Evolutionary conservation across 2,113 vertebrate species (phyloP).

Genomic region (Charina bottae): DNA sequence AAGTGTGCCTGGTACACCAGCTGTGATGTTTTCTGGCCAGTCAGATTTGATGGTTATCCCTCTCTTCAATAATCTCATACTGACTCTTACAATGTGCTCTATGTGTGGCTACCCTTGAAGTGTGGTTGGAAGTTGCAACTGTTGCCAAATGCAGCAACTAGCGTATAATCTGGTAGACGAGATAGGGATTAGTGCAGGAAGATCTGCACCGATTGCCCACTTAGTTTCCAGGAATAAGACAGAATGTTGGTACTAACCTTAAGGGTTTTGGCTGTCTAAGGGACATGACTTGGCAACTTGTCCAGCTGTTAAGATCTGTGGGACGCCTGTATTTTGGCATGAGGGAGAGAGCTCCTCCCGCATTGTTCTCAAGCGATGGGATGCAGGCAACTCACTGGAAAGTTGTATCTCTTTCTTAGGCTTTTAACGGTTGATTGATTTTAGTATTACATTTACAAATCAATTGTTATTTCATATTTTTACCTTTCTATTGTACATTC

Average conservation of each 20-base stretch:
- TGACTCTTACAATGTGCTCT: too few relatives aligned
- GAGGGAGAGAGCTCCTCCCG: not conserved
- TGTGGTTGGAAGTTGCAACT: not conserved
- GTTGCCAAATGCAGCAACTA: not conserved
- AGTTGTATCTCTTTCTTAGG: not conserved
- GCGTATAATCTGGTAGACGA: not conserved
- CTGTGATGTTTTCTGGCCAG: too few relatives aligned
- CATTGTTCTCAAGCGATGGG: too few relatives aligned
- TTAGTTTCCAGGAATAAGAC: not conserved
- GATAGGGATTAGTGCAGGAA: not conserved
- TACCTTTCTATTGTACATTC: not conserved
- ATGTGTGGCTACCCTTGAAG: too few relatives aligned
- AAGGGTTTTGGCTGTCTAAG: not conserved
- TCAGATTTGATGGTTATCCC: too few relatives aligned
- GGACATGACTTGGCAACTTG: not conserved
- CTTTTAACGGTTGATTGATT: not conserved
- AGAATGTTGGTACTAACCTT: not conserved
- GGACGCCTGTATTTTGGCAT: not conserved
- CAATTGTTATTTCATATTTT: too few relatives aligned
- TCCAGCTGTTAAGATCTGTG: not conserved
- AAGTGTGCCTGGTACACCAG: too few relatives aligned
- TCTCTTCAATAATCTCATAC: too few relatives aligned
- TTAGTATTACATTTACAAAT: not conserved
- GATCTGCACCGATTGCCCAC: not conserved
- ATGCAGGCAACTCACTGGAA: not conserved